Percentiles rank a stretch among this genome's conserved stretches.
Conservation (phyloP, 2,113 vertebrate genomes). For the Apaloderma vittatum region DNA sequence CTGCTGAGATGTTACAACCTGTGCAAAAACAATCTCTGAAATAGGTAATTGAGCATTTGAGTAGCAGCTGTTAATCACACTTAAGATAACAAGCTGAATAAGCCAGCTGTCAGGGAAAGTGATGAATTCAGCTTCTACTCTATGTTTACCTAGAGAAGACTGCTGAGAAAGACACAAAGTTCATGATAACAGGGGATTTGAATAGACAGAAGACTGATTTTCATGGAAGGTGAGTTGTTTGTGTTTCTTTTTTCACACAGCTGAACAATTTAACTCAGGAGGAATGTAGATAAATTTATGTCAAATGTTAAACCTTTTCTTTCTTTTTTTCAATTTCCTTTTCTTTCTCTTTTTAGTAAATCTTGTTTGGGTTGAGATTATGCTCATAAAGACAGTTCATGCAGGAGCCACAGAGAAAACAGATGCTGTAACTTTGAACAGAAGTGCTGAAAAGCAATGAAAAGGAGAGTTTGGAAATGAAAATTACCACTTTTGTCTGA, state of each 20-base stretch:
- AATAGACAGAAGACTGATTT: background rate
- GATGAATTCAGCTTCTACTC: slow-evolving; percentile 2
- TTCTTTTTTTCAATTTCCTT: background rate
- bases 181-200: background rate
- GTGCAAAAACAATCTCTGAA: background rate
- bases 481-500: background rate
- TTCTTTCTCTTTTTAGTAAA: slow-evolving; percentile 4
- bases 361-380: background rate
- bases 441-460: background rate
- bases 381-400: background rate
- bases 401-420: background rate
- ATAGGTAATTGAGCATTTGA: background rate
- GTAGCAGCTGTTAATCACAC: background rate
- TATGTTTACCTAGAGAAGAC: slow-evolving; percentile 6
- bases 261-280: background rate
- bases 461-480: background rate
- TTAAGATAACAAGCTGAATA: background rate
- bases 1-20: background rate
- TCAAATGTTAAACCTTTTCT: background rate
- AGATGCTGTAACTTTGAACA: background rate
- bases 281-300: background rate
- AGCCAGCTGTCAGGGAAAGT: background rate
- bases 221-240: background rate
- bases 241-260: background rate
- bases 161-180: background rate